Evolutionary conservation across 2,888 invertebrate genomes (phyloP), one percentile per base, ranked within the genome.

Genomic region (Dryomyza anilis): DNA sequence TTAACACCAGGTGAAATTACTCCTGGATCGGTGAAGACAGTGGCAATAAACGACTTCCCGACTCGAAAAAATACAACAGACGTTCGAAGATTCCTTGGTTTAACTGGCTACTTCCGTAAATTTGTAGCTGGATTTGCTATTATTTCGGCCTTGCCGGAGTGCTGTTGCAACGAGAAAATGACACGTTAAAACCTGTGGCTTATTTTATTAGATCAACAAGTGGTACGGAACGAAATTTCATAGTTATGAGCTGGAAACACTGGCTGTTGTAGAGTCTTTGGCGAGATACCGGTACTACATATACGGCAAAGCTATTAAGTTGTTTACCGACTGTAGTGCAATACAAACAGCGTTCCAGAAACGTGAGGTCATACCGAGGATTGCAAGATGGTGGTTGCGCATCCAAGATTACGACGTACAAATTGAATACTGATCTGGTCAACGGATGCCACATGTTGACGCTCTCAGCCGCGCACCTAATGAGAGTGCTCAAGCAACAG

Each of bases 181-280:
- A 39, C 7, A 23, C 56, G 39, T 64, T 45, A 45, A 60, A 65
- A 52, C 61, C 65, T 16, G 63, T 61, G 14, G 61, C 63, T 19
- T 63, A 46, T 30, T 66, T 29, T 12, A 67, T 61, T 43, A 30
- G 64, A 36, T 59, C 64, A 3, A 66, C 65, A 2, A 62, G 16
- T 14, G 23, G 36, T 6, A 25, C 14, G 67, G 67, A 59, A 64
- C 67, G 23, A 62, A 72, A 2, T 79, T 74, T 58, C 74, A 78
- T 48, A 76, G 74, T 52, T 80, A 80, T 60, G 79, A 81, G 50
- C 68, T 81, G 0, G 72, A 81, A 60, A 76, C 78, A 0, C 52
- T 66, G 27, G 66, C 67, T 2, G 59, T 60, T 10, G 59, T 63
- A 63, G 79, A 29, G 14, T 27, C 45, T 6, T 21, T 46, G 25